Evolutionary conservation across 2,888 invertebrate species (phyloP), one percentile per base, ranked within the genome.

Genomic region (Hydroisotoma schaefferi): DNA sequence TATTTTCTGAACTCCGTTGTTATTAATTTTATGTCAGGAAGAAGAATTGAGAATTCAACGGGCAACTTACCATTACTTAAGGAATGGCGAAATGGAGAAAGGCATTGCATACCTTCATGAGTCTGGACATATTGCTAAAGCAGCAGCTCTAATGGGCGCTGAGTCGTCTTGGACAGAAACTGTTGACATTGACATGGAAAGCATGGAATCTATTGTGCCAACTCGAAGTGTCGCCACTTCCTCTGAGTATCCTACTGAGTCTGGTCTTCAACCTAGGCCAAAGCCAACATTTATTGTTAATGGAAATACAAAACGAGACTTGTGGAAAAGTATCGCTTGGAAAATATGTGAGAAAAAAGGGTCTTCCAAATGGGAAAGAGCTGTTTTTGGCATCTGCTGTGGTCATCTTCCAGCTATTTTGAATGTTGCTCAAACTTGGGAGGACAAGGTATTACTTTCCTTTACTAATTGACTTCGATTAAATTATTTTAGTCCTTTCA

Each of bases 251-350:
- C 33, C 33, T 10, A 15, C 15, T 8, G 33, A 33, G 15, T 33
- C 33, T 12, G 49, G 55, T 38, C 55, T 55, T 12, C 43, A 52
- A 20, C 60, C 60, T 12, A 46, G 55, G 15, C 15, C 33, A 10
- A 8, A 33, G 8, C 33, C 33, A 8, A 33, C 8, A 18, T 58
- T 48, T 46, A 55, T 55, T 15, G 43, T 66, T 23, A 3, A 12
- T 18, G 71, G 71, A 22, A 71, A 71, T 59, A 28, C 38, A 10
- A 54, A 57, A 10, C 55, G 71, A 8, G 69, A 68, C 43, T 22
- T 64, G 38, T 69, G 69, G 69, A 71, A 71, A 33, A 55, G 43
- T 6, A 55, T 63, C 8, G 63, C 71, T 1, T 71, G 65, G 56
- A 38, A 55, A 15, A 63, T 68, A 48, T 71, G 71, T 63, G 71